Evolutionary conservation across 2,113 vertebrate genomes (phyloP).

Genomic region (Etia nguti): DNA sequence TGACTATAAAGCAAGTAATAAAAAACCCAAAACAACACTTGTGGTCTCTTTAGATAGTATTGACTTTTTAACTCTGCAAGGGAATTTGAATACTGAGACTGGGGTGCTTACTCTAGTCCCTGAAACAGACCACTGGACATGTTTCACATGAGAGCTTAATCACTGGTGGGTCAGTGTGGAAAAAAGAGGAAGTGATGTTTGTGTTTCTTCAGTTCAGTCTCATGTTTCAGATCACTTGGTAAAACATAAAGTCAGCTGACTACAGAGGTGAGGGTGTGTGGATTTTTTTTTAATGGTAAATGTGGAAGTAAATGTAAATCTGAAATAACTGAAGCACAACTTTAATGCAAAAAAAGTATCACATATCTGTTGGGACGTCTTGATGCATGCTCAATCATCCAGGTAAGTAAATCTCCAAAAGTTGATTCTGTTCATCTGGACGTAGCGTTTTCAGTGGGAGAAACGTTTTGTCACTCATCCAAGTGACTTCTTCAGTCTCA

Average conservation of each 20-base stretch:
- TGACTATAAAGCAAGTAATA: not conserved
- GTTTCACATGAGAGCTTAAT: not conserved
- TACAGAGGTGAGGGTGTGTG: not conserved
- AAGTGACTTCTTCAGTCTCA: no score
- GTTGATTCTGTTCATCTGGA: no score
- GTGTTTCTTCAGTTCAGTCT: not conserved
- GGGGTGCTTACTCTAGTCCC: accelerated
- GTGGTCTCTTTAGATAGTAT: not conserved
- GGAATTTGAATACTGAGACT: not conserved
- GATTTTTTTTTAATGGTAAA: not conserved
- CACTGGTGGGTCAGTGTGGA: accelerated
- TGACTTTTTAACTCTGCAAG: not conserved
- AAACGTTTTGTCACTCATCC: no score
- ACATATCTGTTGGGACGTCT: no score
- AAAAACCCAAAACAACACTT: not conserved
- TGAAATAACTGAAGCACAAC: not conserved
- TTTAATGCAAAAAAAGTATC: not conserved
- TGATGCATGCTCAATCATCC: no score
- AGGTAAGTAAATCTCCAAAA: no score
- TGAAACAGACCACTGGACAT: not conserved
- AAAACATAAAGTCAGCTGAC: not conserved
- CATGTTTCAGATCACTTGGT: accelerated
- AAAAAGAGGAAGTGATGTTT: not conserved
- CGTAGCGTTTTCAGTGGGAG: no score
- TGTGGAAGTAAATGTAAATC: not conserved